Percentiles rank a stretch among this genome's conserved stretches.
phyloP scores from a whole-genome alignment of 2,888 invertebrate genomes.

The Plebejus argus region DNA sequence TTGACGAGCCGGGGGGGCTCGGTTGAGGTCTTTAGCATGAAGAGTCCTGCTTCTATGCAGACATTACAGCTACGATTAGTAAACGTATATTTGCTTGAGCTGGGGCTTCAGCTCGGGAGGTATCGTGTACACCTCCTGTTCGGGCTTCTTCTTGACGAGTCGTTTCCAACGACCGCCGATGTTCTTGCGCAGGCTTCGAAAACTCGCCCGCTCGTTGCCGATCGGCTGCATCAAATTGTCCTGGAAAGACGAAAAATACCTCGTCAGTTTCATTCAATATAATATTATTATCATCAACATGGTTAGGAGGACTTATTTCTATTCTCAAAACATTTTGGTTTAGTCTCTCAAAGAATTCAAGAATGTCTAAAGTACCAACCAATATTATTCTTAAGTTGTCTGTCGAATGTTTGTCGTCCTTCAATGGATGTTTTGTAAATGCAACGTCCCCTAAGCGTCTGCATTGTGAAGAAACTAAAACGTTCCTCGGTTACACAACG shows the following conservation, averaged over 20 bases:
- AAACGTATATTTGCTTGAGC: slow-evolving; percentile 93
- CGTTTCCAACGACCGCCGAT: slow-evolving; percentile 93
- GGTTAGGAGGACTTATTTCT: no score
- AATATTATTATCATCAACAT: background rate
- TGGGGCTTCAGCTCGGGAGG: slow-evolving; percentile 93
- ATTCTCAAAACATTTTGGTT: background rate
- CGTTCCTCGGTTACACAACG: slow-evolving; percentile 63
- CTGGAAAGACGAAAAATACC: slow-evolving; percentile 79
- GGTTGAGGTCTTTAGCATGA: slow-evolving; percentile 66
- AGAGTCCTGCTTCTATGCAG: slow-evolving; percentile 71
- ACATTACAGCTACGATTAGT: slow-evolving; percentile 72
- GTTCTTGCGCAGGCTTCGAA: slow-evolving; percentile 92
- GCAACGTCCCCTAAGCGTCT: slow-evolving; percentile 60
- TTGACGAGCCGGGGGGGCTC: slow-evolving; percentile 57
- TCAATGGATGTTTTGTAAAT: slow-evolving; percentile 53
- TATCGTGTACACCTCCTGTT: slow-evolving; percentile 90
- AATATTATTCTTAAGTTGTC: slow-evolving; percentile 3
- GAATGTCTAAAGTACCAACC: background rate
- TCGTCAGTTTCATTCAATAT: slow-evolving; percentile 41
- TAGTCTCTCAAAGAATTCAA: background rate
- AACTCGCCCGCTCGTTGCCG: slow-evolving; percentile 87
- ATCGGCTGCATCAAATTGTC: slow-evolving; percentile 88
- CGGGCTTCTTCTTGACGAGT: slow-evolving; percentile 91
- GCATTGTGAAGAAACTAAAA: slow-evolving; percentile 55
- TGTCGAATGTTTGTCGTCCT: slow-evolving; percentile 12